Evolutionary conservation across 37 sponge, comb jelly and placozoan species (phyloP).

Genomic region (Aphrocallistes beatrix): DNA sequence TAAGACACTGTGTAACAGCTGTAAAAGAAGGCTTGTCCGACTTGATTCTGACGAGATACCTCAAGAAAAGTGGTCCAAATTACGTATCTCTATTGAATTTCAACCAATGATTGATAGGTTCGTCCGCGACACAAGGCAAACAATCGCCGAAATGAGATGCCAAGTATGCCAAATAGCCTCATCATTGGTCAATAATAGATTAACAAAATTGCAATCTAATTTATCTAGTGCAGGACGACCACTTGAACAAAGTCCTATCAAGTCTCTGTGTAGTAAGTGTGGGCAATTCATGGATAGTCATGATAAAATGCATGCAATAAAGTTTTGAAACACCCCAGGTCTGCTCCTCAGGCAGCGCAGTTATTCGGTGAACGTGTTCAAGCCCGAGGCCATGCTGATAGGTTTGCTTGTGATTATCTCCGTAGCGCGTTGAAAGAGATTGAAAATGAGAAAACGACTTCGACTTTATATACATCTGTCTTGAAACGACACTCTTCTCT

Average conservation of each 20-base stretch:
- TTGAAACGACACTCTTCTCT: not conserved
- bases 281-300: not conserved
- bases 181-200: slow-evolving; percentile 1
- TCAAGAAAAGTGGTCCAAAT: not conserved
- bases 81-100: not conserved
- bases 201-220: not conserved
- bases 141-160: not conserved
- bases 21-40: not conserved
- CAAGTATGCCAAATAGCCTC: slow-evolving; percentile 4
- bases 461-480: not conserved
- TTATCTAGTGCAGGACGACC: not conserved
- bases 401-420: slow-evolving; percentile 16
- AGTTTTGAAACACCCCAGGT: not conserved
- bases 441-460: not conserved
- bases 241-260: slow-evolving; percentile 17
- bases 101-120: not conserved
- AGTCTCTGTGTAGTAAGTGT: not conserved
- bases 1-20: not conserved
- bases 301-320: not conserved
- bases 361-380: not conserved
- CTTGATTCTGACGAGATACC: not conserved
- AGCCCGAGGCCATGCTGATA: not conserved
- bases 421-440: not conserved
- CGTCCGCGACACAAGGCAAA: not conserved
- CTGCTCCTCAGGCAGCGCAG: slow-evolving; percentile 11